Base-by-base conservation (phyloP, 2,888 invertebrate species). In the Strigamia transsilvanica region DNA sequence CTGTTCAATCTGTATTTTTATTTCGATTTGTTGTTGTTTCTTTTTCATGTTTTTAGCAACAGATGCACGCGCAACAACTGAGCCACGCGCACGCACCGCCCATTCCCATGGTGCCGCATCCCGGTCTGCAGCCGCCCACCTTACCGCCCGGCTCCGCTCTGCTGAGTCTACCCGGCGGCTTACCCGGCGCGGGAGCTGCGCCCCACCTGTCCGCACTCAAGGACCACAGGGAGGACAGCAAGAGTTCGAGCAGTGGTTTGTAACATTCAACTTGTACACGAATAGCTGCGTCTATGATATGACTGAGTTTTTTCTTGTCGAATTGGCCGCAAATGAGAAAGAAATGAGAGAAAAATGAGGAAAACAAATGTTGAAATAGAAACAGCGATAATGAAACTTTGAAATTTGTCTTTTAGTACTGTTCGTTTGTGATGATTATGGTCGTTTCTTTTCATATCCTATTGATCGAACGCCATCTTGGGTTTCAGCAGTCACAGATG, bases 51-150 rank as follows among this genome's bases (percentile, higher is more conserved):
- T 77, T 77, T 23, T 51, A 96, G 88, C 96, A 96, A 89, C 96
- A 96, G 90, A 95, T 96, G 94, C 96, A 96, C 88, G 95, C 95
- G 46, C 95, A 95, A 86, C 95, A 95, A 89, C 91, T 94, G 85
- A 91, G 92, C 79, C 93, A 93, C 84, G 93, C 78, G 32, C 91
- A 91, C 41, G 86, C 86, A 42, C 85, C 85, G 10, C 85, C 85
- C 23, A 87, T 87, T 12, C 87, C 88, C 34, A 87, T 85, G 84
- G 84, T 84, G 82, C 84, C 85, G 23, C 84, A 84, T 81, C 84
- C 85, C 34, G 85, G 85, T 15, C 86, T 88, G 10, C 88, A 87
- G 83, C 84, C 84, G 23, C 84, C 85, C 6, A 82, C 84, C 38
- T 77, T 84, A 21, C 85, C 85, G 82, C 87, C 86, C 38, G 86